phyloP scores from a whole-genome alignment of 2,113 vertebrate genomes.

The Lates calcarifer region DNA sequence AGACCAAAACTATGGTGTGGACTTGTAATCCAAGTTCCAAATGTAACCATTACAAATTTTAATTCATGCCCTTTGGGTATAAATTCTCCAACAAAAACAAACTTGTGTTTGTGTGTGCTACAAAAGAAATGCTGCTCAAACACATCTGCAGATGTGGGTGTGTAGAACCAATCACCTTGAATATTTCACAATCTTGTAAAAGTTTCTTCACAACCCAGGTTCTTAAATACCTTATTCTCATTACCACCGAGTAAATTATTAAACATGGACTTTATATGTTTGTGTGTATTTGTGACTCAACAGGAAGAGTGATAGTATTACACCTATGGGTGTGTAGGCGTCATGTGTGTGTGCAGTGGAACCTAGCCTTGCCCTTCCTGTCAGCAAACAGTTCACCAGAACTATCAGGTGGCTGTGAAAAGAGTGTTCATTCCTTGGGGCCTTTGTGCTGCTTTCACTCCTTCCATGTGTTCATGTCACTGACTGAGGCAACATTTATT shows the following conservation, averaged over 20 bases:
- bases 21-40: not conserved
- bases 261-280: not conserved
- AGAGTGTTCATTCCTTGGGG: conserved; percentile 15
- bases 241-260: not conserved
- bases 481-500: not conserved
- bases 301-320: conserved; percentile 18
- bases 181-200: not conserved
- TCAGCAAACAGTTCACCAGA: not conserved
- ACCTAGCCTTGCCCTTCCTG: conserved; percentile 18
- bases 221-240: not conserved
- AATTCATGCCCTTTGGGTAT: not conserved
- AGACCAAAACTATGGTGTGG: not conserved
- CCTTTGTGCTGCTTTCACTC: conserved; percentile 26
- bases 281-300: conserved; percentile 11
- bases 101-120: not conserved
- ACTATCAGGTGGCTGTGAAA: conserved; percentile 29
- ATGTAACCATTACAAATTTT: not conserved
- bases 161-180: not conserved
- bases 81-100: not conserved
- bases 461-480: not conserved
- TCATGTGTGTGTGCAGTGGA: conserved; percentile 13
- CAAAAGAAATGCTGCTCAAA: not conserved
- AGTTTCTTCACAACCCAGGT: not conserved
- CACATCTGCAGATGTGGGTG: not conserved
- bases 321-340: conserved; percentile 28